These are phyloP conservation scores for Danaus chrysippus DNA, from an alignment of 2,888 invertebrate genomes.

Conservation along the genomic window DNA sequence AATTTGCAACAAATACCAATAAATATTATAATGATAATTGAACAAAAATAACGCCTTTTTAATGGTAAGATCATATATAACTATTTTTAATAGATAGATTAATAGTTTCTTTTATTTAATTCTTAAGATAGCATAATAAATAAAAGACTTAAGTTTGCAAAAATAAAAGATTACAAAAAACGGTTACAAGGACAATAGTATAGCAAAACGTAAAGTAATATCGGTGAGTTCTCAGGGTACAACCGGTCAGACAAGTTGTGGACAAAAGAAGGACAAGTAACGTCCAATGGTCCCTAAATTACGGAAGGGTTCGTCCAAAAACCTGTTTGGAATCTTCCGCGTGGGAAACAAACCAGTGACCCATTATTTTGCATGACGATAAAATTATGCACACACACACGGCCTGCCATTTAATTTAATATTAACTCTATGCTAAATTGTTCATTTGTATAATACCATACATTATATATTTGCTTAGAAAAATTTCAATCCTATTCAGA, in stretches of 20 bases:
- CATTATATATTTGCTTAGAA: neutral
- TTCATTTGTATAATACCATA: conserved; percentile 35
- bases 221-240: conserved; percentile 45
- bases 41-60: too few relatives aligned
- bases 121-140: too few relatives aligned
- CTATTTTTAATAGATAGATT: too few relatives aligned
- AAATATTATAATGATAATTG: too few relatives aligned
- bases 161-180: too few relatives aligned
- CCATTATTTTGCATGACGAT: conserved; percentile 50
- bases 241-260: conserved; percentile 68
- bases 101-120: too few relatives aligned
- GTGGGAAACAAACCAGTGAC: conserved; percentile 63
- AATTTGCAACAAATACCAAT: too few relatives aligned
- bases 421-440: conserved; percentile 46
- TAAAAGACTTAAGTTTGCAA: too few relatives aligned
- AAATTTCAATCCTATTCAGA: too few relatives aligned
- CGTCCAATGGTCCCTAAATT: conserved; percentile 51
- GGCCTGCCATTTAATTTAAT: too few relatives aligned
- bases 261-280: conserved; percentile 61
- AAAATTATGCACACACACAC: too few relatives aligned
- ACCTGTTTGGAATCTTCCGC: conserved; percentile 67
- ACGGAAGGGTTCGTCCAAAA: conserved; percentile 59
- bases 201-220: conserved; percentile 6
- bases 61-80: too few relatives aligned
- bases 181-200: neutral